A percentile compares a stretch with the other conserved stretches of the same genome.
Conservation (phyloP, 2,797 vertebrate genomes). For the Molothrus ater region DNA sequence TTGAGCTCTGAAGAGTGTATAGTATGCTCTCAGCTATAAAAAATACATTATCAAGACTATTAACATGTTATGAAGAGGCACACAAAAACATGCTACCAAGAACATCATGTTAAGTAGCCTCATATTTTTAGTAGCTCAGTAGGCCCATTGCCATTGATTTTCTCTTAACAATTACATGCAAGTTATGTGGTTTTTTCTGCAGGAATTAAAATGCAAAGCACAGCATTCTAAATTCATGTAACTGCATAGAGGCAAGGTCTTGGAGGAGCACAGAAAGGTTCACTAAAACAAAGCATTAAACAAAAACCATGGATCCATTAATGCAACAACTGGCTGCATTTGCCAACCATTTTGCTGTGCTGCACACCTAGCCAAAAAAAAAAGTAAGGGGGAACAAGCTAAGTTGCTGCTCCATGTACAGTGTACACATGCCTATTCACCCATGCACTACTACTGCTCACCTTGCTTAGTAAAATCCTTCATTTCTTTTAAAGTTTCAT, state of each 20-base stretch:
- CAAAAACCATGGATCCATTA: background rate
- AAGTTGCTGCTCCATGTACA: conserved; percentile 6
- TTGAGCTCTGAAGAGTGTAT: background rate
- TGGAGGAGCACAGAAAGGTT: background rate
- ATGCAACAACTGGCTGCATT: background rate
- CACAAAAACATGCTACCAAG: conserved; percentile 41
- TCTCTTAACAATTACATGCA: conserved; percentile 56
- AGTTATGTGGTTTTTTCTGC: conserved; percentile 2
- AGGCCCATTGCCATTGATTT: background rate
- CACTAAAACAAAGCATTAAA: conserved; percentile 24
- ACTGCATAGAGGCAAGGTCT: background rate
- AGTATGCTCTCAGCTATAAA: background rate
- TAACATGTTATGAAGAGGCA: background rate
- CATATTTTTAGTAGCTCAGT: conserved; percentile 35
- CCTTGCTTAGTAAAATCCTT: conserved; percentile 55
- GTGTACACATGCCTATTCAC: conserved; percentile 33
- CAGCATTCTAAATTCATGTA: background rate
- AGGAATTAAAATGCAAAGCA: conserved; percentile 59
- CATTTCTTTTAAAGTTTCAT: conserved; percentile 55
- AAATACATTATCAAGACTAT: background rate
- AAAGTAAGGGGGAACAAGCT: background rate
- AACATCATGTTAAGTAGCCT: conserved; percentile 5
- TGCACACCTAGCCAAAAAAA: background rate
- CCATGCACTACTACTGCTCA: conserved; percentile 55
- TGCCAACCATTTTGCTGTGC: background rate